Evolutionary conservation across 2,113 vertebrate genomes (phyloP).

Genomic region (Coptodon rendalli): DNA sequence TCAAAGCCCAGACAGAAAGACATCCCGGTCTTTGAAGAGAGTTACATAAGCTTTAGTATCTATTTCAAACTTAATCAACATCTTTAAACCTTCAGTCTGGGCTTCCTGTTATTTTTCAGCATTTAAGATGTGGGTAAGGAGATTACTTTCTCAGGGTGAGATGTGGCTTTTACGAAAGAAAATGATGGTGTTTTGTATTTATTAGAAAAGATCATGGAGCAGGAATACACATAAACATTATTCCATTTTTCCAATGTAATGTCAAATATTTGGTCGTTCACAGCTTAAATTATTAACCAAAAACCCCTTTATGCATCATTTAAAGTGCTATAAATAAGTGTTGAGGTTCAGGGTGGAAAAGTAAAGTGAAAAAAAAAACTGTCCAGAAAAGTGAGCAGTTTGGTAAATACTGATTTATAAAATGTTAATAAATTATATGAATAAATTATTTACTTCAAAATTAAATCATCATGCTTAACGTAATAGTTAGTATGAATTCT

Average conservation of each 20-base stretch:
- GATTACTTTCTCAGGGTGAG: neutral
- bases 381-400: neutral
- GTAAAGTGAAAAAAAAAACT: neutral
- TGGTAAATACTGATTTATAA: neutral
- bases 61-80: neutral
- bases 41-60: neutral
- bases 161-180: neutral
- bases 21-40: neutral
- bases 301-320: neutral
- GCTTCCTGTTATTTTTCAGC: neutral
- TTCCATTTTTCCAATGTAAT: neutral
- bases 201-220: neutral
- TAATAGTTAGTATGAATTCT: neutral
- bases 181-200: neutral
- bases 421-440: neutral
- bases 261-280: neutral
- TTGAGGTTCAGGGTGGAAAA: neutral
- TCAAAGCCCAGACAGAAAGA: neutral
- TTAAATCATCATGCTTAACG: neutral
- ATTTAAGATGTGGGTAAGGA: neutral
- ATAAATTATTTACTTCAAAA: neutral
- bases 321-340: neutral
- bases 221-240: neutral
- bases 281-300: neutral
- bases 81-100: neutral